phyloP scores from a whole-genome alignment of 1,140 invertebrate genomes.

The Nephotettix cincticeps region DNA sequence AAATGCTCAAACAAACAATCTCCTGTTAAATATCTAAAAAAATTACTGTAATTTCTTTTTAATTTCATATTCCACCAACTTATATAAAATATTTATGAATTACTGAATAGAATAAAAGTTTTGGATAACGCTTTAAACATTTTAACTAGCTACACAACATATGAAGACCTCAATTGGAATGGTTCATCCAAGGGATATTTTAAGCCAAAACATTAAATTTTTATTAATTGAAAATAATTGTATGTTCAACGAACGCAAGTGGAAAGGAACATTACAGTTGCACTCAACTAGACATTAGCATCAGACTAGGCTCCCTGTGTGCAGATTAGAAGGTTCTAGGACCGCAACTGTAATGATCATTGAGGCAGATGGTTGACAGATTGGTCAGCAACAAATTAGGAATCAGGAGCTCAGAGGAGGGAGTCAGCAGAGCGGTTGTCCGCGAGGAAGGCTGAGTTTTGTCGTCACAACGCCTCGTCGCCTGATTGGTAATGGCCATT shows the following conservation, averaged over 20 bases:
- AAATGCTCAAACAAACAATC: background rate
- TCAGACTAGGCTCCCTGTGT: too few relatives aligned
- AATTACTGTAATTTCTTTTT: background rate
- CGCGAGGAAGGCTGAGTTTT: background rate
- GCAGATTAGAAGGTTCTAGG: too few relatives aligned
- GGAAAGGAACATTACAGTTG: background rate
- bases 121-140: too few relatives aligned
- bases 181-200: too few relatives aligned
- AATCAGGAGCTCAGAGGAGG: background rate
- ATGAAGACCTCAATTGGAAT: too few relatives aligned
- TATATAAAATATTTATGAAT: background rate
- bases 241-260: background rate
- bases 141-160: too few relatives aligned
- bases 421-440: slow-evolving; percentile 6
- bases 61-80: background rate
- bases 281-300: background rate
- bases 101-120: background rate
- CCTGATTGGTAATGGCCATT: slow-evolving; percentile 63
- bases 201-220: background rate
- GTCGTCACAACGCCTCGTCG: slow-evolving; percentile 63
- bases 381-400: too few relatives aligned
- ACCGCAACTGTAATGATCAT: background rate
- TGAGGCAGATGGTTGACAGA: background rate
- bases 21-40: background rate
- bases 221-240: background rate